A percentile compares a stretch with the other conserved stretches of the same genome.
Evolutionary conservation across 2,888 invertebrate genomes (phyloP).

Genomic region (Podabrus alpinus): DNA sequence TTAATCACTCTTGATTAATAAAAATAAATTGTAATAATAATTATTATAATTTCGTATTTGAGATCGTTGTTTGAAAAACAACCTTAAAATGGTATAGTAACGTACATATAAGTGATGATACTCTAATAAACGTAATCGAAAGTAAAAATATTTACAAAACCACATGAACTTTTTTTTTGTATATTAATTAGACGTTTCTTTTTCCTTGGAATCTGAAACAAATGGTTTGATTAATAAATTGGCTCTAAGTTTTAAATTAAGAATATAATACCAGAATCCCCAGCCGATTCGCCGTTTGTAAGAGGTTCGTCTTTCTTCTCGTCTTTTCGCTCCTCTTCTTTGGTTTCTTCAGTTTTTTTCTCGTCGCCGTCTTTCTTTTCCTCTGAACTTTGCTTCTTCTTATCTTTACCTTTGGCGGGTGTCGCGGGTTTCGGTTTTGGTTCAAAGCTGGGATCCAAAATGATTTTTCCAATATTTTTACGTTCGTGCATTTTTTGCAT

Average conservation of each 20-base stretch:
- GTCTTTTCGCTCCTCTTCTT: slow-evolving; percentile 46
- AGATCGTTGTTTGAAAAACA: slow-evolving; percentile 25
- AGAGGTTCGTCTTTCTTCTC: slow-evolving; percentile 56
- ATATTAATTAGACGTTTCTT: slow-evolving; percentile 68
- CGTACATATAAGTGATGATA: slow-evolving; percentile 18
- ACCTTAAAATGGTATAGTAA: slow-evolving; percentile 27
- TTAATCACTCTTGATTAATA: background rate
- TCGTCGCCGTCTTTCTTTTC: slow-evolving; percentile 63
- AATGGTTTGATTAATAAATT: slow-evolving; percentile 18
- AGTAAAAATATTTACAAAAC: slow-evolving; percentile 29
- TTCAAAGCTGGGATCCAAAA: slow-evolving; percentile 79
- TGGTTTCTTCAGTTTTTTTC: slow-evolving; percentile 59
- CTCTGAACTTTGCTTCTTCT: slow-evolving; percentile 72
- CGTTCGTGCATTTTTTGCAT: slow-evolving; percentile 94
- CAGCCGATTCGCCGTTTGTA: slow-evolving; percentile 60
- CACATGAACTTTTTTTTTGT: background rate
- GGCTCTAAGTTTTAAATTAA: background rate
- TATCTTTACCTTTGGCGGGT: slow-evolving; percentile 76
- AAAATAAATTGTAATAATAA: background rate
- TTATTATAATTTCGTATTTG: slow-evolving; percentile 5
- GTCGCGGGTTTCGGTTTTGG: slow-evolving; percentile 81
- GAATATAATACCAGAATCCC: slow-evolving; percentile 54
- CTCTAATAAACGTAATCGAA: slow-evolving; percentile 10
- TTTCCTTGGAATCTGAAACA: slow-evolving; percentile 70
- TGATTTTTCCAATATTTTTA: slow-evolving; percentile 87